Evolutionary conservation across 1,140 invertebrate species (phyloP).

Genomic region (Vollenhovia emeryi): DNA sequence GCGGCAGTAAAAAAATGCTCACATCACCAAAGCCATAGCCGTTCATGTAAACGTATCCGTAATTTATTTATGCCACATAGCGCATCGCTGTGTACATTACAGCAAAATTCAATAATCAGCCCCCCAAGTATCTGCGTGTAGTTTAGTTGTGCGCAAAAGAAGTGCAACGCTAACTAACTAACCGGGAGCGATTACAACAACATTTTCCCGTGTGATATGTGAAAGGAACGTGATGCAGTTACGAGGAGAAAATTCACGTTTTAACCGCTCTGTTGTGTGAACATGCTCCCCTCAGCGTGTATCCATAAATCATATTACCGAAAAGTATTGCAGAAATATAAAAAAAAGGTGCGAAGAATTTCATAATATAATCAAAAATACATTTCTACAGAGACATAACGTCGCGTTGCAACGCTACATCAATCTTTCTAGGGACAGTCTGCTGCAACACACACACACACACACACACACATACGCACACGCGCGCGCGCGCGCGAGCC

Average conservation of each 20-base stretch:
- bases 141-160: background rate
- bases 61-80: conserved; percentile 6
- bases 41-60: background rate
- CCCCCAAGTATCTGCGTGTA: background rate
- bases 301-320: conserved; percentile 18
- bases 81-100: background rate
- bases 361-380: conserved; percentile 40
- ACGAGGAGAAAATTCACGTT: conserved; percentile 8
- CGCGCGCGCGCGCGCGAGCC: background rate
- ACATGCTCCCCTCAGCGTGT: background rate
- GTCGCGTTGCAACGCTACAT: conserved; percentile 21
- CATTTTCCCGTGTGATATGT: background rate
- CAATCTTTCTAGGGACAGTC: conserved; percentile 39
- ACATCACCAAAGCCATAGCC: background rate
- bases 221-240: background rate
- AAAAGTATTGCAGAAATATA: conserved; percentile 16
- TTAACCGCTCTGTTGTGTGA: background rate
- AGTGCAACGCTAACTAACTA: conserved; percentile 21
- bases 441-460: background rate
- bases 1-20: conserved; percentile 14
- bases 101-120: conserved; percentile 32
- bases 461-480: too few species aligned
- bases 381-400: conserved; percentile 38
- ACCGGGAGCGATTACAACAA: background rate
- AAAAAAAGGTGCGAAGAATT: conserved; percentile 27